Evolutionary conservation across 2,113 vertebrate species (phyloP), one percentile per base, ranked within the genome.

Genomic region (Leptocoma aspasia): DNA sequence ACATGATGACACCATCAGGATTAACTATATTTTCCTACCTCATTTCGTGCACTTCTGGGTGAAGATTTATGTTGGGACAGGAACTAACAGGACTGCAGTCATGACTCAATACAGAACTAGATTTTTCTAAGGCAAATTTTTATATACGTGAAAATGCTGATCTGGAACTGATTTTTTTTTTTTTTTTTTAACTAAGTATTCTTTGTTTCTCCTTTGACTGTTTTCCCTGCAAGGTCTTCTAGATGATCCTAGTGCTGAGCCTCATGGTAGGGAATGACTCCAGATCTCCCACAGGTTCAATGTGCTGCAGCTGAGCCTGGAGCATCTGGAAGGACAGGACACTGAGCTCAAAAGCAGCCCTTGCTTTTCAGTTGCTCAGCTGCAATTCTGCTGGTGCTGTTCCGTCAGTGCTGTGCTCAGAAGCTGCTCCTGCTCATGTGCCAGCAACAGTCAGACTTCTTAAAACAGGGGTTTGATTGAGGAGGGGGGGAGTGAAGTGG

Each of bases 291-390:
- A 78, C 64, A 82, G 89, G 72, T 73, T 95, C 71, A 27, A 0
- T 59, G 64, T 45, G 82, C 57, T 70, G 47, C 44, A 47, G 66
- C 44, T 28, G 70, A 85, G 70, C 5, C 65, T 56, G 54, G 39
- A 95, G 54, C 92, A 73, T 78, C 90, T 93, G 89, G 80, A 92
- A 89, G 86, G 79, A 65, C 79, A 66, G 76, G 39, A 57, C 54
- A 11, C 30, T 24, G 11, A 37, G 61, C 89, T 85, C 53, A 21
- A 27, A 85, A 68, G 0, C 79, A 82, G 63, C 59, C 4, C 26
- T 64, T 13, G 56, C 10, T 71, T 66, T 64, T 64, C 44, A 37
- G 49, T 6, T 33, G 39, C 82, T 86, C 82, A 73, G 82, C 94
- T 86, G 85, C 79, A 61, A 39, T 14, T 80, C 79, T 77, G 45